phyloP scores from a whole-genome alignment of 2,797 vertebrate species.

The Catharus ustulatus region DNA sequence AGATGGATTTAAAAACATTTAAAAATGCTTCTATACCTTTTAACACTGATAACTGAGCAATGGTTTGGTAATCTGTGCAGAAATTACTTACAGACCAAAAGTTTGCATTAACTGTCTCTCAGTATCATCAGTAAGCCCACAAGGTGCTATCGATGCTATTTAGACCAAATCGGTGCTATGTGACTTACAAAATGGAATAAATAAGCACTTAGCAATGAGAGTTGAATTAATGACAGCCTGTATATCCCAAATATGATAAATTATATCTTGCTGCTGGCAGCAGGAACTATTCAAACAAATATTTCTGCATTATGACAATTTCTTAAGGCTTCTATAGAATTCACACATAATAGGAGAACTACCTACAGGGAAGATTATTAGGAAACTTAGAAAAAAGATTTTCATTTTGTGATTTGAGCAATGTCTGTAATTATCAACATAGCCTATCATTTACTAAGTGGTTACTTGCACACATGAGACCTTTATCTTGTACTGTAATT shows the following conservation, averaged over 20 bases:
- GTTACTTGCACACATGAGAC: conserved; percentile 21
- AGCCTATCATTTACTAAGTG: conserved; percentile 60
- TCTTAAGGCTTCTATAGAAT: conserved; percentile 3
- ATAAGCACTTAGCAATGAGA: background rate
- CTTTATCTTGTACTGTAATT: conserved; percentile 58
- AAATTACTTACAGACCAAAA: background rate
- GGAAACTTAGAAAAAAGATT: conserved; percentile 38
- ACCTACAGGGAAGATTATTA: conserved; percentile 45
- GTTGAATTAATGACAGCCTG: conserved; percentile 27
- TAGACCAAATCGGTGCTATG: background rate
- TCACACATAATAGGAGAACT: background rate
- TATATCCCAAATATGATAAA: conserved; percentile 17
- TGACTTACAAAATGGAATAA: background rate
- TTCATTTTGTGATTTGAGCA: conserved; percentile 48
- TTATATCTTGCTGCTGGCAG: conserved; percentile 39
- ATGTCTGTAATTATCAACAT: conserved; percentile 55
- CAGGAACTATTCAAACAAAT: conserved; percentile 53
- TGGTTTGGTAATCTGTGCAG: background rate
- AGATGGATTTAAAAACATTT: background rate
- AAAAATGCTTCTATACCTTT: background rate
- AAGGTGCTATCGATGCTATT: background rate
- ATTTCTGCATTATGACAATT: conserved; percentile 37
- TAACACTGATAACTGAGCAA: background rate
- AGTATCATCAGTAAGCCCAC: background rate
- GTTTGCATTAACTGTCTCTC: background rate